Evolutionary conservation across 2,113 vertebrate species (phyloP).

Genomic region (Rhynchopsitta pachyrhyncha): DNA sequence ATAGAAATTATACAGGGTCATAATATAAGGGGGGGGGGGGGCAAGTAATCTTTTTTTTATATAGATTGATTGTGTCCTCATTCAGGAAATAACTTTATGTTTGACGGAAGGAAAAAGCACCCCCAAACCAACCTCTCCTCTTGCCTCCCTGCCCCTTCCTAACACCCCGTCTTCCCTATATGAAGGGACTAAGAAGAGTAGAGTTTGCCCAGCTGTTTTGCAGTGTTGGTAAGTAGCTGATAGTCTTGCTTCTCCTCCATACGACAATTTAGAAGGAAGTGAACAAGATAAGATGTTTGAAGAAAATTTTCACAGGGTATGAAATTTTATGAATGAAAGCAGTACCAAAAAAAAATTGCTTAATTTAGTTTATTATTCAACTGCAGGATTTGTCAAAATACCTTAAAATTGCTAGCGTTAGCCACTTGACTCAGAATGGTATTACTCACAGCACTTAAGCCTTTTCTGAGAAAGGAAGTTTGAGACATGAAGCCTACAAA

Average conservation of each 20-base stretch:
- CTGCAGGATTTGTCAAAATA: background rate
- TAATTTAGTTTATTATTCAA: background rate
- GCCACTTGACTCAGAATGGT: conserved; percentile 12
- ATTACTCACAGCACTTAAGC: background rate
- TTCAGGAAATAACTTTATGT: background rate
- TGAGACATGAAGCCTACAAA: background rate
- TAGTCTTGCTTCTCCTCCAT: background rate
- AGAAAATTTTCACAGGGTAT: background rate
- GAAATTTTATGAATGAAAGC: conserved; percentile 29
- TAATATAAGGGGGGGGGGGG: background rate
- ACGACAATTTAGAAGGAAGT: background rate
- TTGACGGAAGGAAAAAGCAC: background rate
- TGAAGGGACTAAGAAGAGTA: background rate
- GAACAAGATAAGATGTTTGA: background rate
- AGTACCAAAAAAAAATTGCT: background rate
- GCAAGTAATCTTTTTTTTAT: rapidly evolving
- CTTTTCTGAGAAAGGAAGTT: background rate
- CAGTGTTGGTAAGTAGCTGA: background rate
- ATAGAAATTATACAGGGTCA: background rate
- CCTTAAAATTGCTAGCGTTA: background rate
- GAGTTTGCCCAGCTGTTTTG: background rate
- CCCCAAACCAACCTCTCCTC: background rate
- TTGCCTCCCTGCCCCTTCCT: background rate
- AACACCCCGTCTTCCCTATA: background rate
- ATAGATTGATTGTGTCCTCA: background rate